Evolutionary conservation across 2,113 vertebrate species (phyloP).

Genomic region (Coturnix japonica): DNA sequence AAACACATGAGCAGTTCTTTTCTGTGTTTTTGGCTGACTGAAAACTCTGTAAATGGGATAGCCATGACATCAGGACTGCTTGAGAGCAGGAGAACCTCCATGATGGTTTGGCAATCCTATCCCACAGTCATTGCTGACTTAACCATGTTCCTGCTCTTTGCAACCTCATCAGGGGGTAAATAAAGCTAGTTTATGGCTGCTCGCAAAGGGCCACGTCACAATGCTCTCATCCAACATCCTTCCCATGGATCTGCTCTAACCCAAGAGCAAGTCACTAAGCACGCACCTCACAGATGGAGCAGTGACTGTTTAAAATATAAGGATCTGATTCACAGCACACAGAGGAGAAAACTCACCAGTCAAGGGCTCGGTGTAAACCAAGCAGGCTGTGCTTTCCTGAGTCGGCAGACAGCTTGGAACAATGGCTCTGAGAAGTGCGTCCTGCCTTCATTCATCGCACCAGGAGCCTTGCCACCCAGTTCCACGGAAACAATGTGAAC

Average conservation of each 20-base stretch:
- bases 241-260: neutral
- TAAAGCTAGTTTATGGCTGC: neutral
- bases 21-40: neutral
- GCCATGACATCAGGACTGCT: neutral
- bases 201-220: neutral
- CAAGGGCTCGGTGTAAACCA: neutral
- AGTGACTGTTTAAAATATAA: neutral
- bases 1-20: neutral
- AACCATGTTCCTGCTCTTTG: neutral
- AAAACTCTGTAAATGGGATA: neutral
- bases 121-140: neutral
- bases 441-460: constrained; percentile 72
- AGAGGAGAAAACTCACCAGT: constrained; percentile 36
- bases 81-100: neutral
- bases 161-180: neutral
- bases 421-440: constrained; percentile 48
- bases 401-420: constrained; percentile 54
- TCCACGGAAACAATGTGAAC: constrained; percentile 64
- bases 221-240: neutral
- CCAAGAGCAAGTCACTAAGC: neutral
- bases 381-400: constrained; percentile 56
- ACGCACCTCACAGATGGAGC: neutral
- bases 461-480: constrained; percentile 38
- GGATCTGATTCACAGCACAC: neutral
- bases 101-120: neutral